Evolutionary conservation across 2,113 vertebrate genomes (phyloP), one percentile per base, ranked within the genome.

Genomic region (Accipiter virgatus): DNA sequence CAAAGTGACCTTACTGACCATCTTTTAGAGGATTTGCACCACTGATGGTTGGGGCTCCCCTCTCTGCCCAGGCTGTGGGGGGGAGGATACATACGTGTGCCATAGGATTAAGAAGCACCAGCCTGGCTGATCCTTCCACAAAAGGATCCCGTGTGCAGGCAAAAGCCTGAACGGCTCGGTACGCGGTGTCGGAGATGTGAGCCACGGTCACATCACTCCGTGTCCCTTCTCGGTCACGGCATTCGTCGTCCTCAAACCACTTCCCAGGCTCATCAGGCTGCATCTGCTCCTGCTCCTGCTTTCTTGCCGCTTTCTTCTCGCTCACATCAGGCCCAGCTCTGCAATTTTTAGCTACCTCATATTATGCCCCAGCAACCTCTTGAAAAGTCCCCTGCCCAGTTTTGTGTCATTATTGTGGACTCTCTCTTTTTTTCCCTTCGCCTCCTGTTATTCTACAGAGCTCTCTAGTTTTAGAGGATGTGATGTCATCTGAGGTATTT

Each of bases 1-100:
- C 2, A 8, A 47, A 31, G 25, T 27, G 38, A n/a, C 34, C 12
- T 53, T 2, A 6, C 6, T 45, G n/a, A 9, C 15, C n/a, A 4
- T 7, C 13, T 11, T 31, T 27, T 4, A 10, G 20, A 38, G 16
- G 16, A 32, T 45, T 77, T 31, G 20, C 26, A 22, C 5, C 4
- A 0, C 0, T 13, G 62, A 17, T n/a, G 2, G 53, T 29, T 34
- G 40, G 38, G 17, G 9, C 1, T 0, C 9, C 15, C 16, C n/a
- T 29, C 20, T n/a, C 52, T 63, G 18, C 58, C 34, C 45, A 17
- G 65, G 8, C 16, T 43, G 5, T 6, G 17, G 20, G 34, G 20
- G 34, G 61, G 48, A 56, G 6, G 40, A 26, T 19, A 48, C 3
- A 7, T 16, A 6, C 4, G 10, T 31, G 45, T 53, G 42, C 7